These are phyloP conservation scores for Lagopus leucura DNA, from an alignment of 2,113 vertebrate genomes.

Conservation along the genomic window DNA sequence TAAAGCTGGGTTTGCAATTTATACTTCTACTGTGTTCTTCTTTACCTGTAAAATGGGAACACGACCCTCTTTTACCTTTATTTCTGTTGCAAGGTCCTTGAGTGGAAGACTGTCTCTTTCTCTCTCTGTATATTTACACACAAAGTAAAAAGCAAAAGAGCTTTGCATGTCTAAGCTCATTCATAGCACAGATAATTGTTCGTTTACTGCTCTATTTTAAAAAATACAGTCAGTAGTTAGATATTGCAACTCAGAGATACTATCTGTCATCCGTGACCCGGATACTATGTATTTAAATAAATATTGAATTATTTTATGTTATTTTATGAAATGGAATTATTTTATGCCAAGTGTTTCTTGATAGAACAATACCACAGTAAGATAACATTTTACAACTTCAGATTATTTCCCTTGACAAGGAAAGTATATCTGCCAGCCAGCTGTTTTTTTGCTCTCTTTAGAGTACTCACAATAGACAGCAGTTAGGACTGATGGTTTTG, in stretches of 20 bases:
- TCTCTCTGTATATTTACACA: not conserved
- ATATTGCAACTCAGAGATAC: not conserved
- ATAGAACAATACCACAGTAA: constrained; percentile 22
- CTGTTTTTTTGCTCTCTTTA: not conserved
- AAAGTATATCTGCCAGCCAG: constrained; percentile 6
- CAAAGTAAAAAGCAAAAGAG: not conserved
- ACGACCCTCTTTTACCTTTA: not conserved
- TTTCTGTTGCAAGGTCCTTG: not conserved
- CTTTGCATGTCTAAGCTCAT: not conserved
- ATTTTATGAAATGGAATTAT: not conserved
- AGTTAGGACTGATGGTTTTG: not conserved
- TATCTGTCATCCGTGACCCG: not conserved
- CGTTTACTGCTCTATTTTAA: not conserved
- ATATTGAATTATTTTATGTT: not conserved
- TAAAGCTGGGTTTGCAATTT: not conserved
- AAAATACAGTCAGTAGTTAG: not conserved
- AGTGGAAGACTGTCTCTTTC: not conserved
- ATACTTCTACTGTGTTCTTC: not conserved
- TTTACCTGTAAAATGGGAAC: not conserved
- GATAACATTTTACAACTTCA: constrained; percentile 41
- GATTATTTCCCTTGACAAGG: constrained; percentile 28
- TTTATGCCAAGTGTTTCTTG: not conserved
- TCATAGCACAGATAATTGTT: not conserved
- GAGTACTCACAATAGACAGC: not conserved
- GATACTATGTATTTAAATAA: not conserved